Conservation (phyloP, 1,140 invertebrate species). For the Tenebrio molitor region DNA sequence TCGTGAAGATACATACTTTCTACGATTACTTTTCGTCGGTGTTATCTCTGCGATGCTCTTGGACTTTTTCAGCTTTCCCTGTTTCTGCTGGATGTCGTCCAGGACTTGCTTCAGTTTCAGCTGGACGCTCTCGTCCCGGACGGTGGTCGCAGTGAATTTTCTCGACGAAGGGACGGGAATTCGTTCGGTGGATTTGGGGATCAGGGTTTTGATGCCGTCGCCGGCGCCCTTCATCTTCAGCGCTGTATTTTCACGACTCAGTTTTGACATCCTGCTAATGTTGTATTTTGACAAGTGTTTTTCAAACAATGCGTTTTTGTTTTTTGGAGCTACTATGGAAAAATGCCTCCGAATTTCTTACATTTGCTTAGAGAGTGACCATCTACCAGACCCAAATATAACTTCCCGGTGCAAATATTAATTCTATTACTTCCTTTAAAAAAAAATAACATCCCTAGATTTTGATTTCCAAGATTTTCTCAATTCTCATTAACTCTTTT, state of each 20-base stretch:
- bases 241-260: conserved; percentile 17
- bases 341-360: too few relatives aligned
- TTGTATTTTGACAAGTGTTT: conserved; percentile 1
- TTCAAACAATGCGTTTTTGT: neutral
- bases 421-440: too few relatives aligned
- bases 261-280: conserved; percentile 12
- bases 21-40: conserved; percentile 49
- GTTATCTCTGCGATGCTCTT: conserved; percentile 57
- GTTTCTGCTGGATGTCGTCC: conserved; percentile 38
- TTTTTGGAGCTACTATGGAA: too few relatives aligned
- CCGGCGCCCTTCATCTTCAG: conserved; percentile 51
- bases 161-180: conserved; percentile 51
- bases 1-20: conserved; percentile 18
- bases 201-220: conserved; percentile 48
- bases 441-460: too few relatives aligned
- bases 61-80: conserved; percentile 46
- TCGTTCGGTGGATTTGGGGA: conserved; percentile 31
- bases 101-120: conserved; percentile 50
- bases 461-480: too few relatives aligned
- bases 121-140: conserved; percentile 44
- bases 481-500: too few relatives aligned
- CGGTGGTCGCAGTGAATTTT: conserved; percentile 51
- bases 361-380: too few relatives aligned
- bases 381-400: too few relatives aligned
- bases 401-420: too few relatives aligned